A percentile compares a stretch with the other conserved stretches of the same genome.
These are phyloP conservation scores for Drosophila lacicola DNA, from an alignment of 2,888 invertebrate species.

Conservation along the genomic window DNA sequence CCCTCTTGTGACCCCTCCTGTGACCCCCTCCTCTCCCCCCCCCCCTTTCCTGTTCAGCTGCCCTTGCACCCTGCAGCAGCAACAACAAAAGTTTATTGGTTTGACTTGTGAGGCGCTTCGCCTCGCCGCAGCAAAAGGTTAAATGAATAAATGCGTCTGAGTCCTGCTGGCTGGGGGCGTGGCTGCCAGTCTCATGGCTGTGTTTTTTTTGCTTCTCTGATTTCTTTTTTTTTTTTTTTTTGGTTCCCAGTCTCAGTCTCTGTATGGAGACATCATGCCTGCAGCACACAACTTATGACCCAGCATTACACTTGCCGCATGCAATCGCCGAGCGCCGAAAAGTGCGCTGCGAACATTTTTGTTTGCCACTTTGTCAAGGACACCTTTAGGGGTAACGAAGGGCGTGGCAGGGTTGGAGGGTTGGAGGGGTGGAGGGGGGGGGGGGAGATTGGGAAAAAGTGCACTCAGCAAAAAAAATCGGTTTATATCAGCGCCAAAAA, in stretches of 20 bases:
- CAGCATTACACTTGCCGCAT: constrained; percentile 53
- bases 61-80: constrained; percentile 1
- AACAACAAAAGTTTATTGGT: constrained; percentile 61
- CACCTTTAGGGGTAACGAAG: constrained; percentile 14
- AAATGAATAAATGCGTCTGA: constrained; percentile 62
- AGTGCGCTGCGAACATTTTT: constrained; percentile 47
- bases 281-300: constrained; percentile 63
- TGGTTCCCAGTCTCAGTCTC: constrained; percentile 21
- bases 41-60: not conserved
- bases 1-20: not conserved
- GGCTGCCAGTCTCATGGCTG: constrained; percentile 3
- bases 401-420: not conserved
- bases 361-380: constrained; percentile 60
- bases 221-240: not conserved
- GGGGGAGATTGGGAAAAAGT: not conserved
- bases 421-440: not conserved
- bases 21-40: too few species aligned
- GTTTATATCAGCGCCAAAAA: too few species aligned
- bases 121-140: constrained; percentile 41
- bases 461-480: constrained; percentile 4
- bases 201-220: not conserved
- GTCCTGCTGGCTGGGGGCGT: not conserved
- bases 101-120: constrained; percentile 57
- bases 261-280: constrained; percentile 58
- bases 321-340: constrained; percentile 40